Evolutionary conservation across 2,888 invertebrate species (phyloP), one percentile per base, ranked within the genome.

Genomic region (Acleris holmiana): DNA sequence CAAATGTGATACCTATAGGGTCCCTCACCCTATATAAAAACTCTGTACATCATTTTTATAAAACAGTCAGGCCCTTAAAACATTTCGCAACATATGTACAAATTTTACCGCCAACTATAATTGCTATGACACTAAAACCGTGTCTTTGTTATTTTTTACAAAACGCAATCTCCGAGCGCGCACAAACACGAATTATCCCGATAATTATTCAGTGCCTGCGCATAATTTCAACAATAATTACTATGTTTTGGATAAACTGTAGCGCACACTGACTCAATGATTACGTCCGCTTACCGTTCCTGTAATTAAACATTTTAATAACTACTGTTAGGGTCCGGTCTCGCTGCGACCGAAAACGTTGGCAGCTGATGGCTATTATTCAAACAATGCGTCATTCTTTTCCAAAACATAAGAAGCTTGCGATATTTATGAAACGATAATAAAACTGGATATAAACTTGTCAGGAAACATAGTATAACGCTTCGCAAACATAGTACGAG

Each of bases 231-330:
- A 55, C 49, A 48, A 74, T 85, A 84, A 87, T 88, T 82, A 86
- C 82, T 78, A 83, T 90, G 86, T 87, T 89, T 76, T 86, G 85
- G 84, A 86, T 83, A 81, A 89, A 88, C 86, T 86, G 86, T 89
- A 89, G 80, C 78, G 89, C 89, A 88, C 90, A 79, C 76, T 75
- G 75, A 71, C 76, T 71, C 77, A 67, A 74, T 79, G 84, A 86
- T 85, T 85, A 83, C 86, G 82, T 84, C 84, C 87, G 86, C 85
- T 87, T 82, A 82, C 85, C 89, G 91, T 91, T 91, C 91, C 90
- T 85, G 81, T 84, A 91, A 91, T 91, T 91, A 91, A 91, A 91
- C 91, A 86, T 90, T 91, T 91, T 91, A 91, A 91, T 91, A 84
- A 90, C 82, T 76, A 70, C 72, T 67, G 74, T 84, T 82, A 82